Evolutionary conservation across 2,797 vertebrate species (phyloP), one percentile per base, ranked within the genome.

Genomic region (Hylomyscus alleni): DNA sequence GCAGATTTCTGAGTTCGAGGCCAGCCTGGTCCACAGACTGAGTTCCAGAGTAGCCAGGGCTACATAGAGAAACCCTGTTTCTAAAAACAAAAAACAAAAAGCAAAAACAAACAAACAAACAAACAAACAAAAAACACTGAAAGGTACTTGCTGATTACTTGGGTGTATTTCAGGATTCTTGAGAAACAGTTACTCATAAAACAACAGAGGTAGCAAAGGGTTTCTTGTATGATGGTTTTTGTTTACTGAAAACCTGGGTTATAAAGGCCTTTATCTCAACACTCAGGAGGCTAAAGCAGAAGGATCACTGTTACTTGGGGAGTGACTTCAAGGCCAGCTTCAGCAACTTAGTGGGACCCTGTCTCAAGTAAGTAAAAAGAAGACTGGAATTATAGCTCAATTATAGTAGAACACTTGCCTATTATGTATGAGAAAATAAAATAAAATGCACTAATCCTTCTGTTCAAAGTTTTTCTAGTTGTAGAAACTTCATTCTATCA

Each of bases 391-490:
- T 65, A n/a, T 19, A 78, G 31, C 20, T 89, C 40, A 65, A 20
- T 60, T 85, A 67, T 67, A 47, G 12, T 34, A 89, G 40, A n/a
- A 62, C 6, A 50, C 13, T n/a, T 47, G 40, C 22, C 17, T 62
- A 47, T 62, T n/a, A 78, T 52, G 8, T 90, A 50, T n/a, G 24
- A 78, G 54, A 77, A 62, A 89, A 62, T n/a, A 77, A 89, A 62
- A 89, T 37, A 58, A 58, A 75, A 78, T 62, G 20, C 3, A 84
- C 40, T 50, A 69, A 93, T 62, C 77, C 37, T 91, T 93, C n/a
- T 15, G 37, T 82, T 92, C 65, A 94, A 60, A 91, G 69, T 37
- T 92, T 90, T 91, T 95, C 84, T 87, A 89, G 37, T 77, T 83
- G 15, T 60, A 77, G 31, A 34, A 85, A 67, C 60, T 47, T 29